These are phyloP conservation scores for Netelia inedita DNA, from an alignment of 2,888 invertebrate genomes.

Conservation along the genomic window DNA sequence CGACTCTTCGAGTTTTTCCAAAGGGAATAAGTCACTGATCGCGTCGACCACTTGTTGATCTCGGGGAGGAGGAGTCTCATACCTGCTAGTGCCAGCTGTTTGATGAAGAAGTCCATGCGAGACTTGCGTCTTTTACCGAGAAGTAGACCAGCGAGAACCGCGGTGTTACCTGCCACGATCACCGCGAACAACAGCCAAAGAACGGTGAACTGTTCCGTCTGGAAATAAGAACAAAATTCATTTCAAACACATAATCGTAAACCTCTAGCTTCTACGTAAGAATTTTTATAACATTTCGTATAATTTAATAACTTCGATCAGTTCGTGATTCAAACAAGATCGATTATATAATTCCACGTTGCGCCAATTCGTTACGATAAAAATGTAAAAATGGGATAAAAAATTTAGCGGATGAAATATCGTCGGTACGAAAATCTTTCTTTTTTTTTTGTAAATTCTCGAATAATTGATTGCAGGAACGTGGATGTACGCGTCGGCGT, in stretches of 20 bases:
- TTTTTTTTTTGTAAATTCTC: no score
- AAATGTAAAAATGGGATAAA: background rate
- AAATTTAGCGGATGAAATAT: no score
- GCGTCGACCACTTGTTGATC: background rate
- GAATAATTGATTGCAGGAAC: background rate
- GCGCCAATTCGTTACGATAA: background rate
- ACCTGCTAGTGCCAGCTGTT: conserved; percentile 97
- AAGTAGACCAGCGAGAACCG: conserved; percentile 94
- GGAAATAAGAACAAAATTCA: conserved; percentile 82
- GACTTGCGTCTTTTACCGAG: conserved; percentile 95
- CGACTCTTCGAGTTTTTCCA: background rate
- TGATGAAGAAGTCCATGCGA: conserved; percentile 98
- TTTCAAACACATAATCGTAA: background rate
- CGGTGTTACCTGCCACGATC: conserved; percentile 94
- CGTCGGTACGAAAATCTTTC: no score
- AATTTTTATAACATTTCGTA: no score
- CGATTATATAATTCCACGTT: no score
- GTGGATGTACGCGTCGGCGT: background rate
- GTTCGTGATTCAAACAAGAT: no score
- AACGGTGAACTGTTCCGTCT: conserved; percentile 95
- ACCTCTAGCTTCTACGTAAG: no score
- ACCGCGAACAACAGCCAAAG: conserved; percentile 94
- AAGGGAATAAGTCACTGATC: background rate
- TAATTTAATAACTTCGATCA: no score
- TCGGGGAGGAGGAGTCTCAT: conserved; percentile 77